Percentiles rank a stretch among this genome's conserved stretches.
phyloP scores from a whole-genome alignment of 1,140 invertebrate species.

The Thalassaphorura encarpata region DNA sequence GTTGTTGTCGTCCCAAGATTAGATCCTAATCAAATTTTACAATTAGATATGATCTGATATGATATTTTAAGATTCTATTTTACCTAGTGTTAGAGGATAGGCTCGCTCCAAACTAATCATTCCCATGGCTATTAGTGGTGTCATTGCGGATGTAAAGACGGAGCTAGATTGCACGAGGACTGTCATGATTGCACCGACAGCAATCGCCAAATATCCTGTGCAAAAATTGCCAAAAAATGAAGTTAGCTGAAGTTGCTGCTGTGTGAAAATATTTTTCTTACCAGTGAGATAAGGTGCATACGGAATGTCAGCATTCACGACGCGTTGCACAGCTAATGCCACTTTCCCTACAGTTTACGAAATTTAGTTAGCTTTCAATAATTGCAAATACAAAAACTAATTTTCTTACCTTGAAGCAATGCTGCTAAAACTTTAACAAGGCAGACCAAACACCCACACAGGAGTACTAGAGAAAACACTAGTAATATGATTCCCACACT shows the following conservation, averaged over 20 bases:
- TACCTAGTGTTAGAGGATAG: slow-evolving; percentile 53
- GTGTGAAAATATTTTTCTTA: too few relatives aligned
- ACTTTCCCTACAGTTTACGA: slow-evolving; percentile 41
- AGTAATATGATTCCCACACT: slow-evolving; percentile 35
- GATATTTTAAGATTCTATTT: too few relatives aligned
- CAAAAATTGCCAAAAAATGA: too few relatives aligned
- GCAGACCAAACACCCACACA: slow-evolving; percentile 43
- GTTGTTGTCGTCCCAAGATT: slow-evolving; percentile 51
- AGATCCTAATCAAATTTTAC: too few relatives aligned
- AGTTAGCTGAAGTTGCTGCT: too few relatives aligned
- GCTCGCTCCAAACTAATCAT: slow-evolving; percentile 49
- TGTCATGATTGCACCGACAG: slow-evolving; percentile 48
- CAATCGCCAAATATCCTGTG: slow-evolving; percentile 51
- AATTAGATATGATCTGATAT: too few relatives aligned
- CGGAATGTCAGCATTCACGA: slow-evolving; percentile 46
- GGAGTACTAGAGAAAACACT: slow-evolving; percentile 42
- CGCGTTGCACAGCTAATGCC: slow-evolving; percentile 42
- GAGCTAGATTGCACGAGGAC: slow-evolving; percentile 52
- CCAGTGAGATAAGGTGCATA: slow-evolving; percentile 41
- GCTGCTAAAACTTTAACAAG: slow-evolving; percentile 35
- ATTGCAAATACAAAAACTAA: background rate
- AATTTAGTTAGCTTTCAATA: background rate
- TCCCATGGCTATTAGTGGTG: slow-evolving; percentile 52
- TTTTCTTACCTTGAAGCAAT: slow-evolving; percentile 14
- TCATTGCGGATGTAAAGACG: slow-evolving; percentile 53